phyloP scores from a whole-genome alignment of 2,888 invertebrate genomes.

The Aphelenchoides bicaudatus region DNA sequence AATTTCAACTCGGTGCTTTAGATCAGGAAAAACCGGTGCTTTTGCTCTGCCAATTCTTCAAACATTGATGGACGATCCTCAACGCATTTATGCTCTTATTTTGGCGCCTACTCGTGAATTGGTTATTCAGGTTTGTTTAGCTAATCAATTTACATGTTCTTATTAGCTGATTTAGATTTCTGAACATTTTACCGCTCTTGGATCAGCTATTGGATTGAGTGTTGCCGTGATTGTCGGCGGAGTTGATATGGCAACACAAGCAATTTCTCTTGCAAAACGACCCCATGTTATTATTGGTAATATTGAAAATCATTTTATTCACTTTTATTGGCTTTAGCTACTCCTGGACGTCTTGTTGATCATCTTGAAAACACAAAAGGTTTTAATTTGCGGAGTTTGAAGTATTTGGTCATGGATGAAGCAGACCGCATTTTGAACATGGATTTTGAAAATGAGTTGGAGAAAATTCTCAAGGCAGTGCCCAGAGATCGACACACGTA shows the following conservation, averaged over 20 bases:
- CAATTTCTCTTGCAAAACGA: constrained; percentile 83
- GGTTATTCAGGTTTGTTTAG: no score
- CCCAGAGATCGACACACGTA: constrained; percentile 86
- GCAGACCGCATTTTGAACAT: constrained; percentile 96
- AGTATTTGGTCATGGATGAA: constrained; percentile 87
- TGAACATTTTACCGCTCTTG: constrained; percentile 95
- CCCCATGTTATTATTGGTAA: constrained; percentile 87
- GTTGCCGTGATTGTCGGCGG: constrained; percentile 95
- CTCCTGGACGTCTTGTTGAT: constrained; percentile 64
- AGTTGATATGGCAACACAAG: constrained; percentile 95
- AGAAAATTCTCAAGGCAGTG: constrained; percentile 86
- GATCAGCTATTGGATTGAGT: constrained; percentile 82
- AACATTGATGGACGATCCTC: constrained; percentile 80
- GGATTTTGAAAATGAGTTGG: constrained; percentile 93
- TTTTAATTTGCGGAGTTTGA: constrained; percentile 81
- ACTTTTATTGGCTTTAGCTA: constrained; percentile 66
- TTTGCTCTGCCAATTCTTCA: constrained; percentile 95
- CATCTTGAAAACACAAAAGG: constrained; percentile 97
- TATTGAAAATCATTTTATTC: constrained; percentile 26
- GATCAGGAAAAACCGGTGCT: constrained; percentile 91
- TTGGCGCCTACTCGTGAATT: constrained; percentile 94
- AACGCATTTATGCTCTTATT: constrained; percentile 85
- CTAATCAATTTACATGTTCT: no score
- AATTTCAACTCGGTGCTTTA: constrained; percentile 13
- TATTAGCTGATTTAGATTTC: no score